phyloP scores from a whole-genome alignment of 2,797 vertebrate species.

The Phrynocephalus guinanensis region DNA sequence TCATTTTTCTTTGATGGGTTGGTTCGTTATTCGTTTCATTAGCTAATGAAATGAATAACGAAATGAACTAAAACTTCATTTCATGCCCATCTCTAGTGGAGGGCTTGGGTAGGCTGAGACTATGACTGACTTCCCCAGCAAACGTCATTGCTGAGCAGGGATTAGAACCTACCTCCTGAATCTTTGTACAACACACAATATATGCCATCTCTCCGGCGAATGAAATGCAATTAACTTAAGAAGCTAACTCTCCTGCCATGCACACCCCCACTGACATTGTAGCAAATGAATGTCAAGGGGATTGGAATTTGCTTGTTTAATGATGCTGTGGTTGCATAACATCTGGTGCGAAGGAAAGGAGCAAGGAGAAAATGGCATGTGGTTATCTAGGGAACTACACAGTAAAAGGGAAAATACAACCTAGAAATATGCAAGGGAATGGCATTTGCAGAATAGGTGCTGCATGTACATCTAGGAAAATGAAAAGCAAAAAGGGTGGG shows the following conservation, averaged over 20 bases:
- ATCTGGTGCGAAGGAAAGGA: conserved; percentile 6
- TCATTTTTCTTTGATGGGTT: too few relatives aligned
- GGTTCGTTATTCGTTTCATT: too few relatives aligned
- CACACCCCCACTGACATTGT: conserved; percentile 25
- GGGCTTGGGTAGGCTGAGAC: too few relatives aligned
- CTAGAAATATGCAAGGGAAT: background rate
- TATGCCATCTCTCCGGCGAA: too few relatives aligned
- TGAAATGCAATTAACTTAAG: conserved; percentile 2
- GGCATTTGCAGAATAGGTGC: conserved; percentile 4
- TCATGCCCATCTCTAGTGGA: too few relatives aligned
- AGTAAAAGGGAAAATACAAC: conserved; percentile 28
- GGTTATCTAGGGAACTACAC: background rate
- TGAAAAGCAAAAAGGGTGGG: background rate
- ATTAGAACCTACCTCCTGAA: too few relatives aligned
- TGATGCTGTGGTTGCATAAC: conserved; percentile 23
- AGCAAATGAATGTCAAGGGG: conserved; percentile 29
- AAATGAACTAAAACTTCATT: too few relatives aligned
- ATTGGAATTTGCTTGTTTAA: conserved; percentile 20
- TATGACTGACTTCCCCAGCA: too few relatives aligned
- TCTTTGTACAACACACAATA: too few relatives aligned
- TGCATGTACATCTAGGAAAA: conserved; percentile 18
- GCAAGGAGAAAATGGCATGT: background rate
- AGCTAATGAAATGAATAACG: too few relatives aligned
- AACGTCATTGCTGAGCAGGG: too few relatives aligned
- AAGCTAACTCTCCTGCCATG: conserved; percentile 6